phyloP scores from a whole-genome alignment of 1,140 invertebrate species.

The Brachystomella parvula region DNA sequence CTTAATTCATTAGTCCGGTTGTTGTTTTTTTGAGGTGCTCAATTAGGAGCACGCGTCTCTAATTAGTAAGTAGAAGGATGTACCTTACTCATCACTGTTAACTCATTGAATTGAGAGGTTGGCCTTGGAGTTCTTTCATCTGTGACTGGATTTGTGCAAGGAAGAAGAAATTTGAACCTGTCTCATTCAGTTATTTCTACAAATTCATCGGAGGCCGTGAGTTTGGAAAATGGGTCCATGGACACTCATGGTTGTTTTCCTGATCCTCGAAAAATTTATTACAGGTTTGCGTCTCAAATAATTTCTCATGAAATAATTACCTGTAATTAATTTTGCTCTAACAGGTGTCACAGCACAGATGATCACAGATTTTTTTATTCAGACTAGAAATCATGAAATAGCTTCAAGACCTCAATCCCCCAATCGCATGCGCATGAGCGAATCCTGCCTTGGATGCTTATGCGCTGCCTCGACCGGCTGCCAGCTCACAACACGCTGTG shows the following conservation, averaged over 20 bases:
- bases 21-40: background rate
- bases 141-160: too few relatives aligned
- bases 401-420: too few relatives aligned
- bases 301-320: background rate
- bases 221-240: background rate
- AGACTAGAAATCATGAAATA: background rate
- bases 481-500: constrained; percentile 32
- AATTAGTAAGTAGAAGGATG: background rate
- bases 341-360: background rate
- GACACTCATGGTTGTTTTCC: background rate
- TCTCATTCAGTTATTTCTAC: background rate
- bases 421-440: constrained; percentile 25
- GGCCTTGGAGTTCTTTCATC: background rate
- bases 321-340: background rate
- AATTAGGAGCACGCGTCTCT: background rate
- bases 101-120: background rate
- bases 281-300: background rate
- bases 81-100: background rate
- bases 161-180: background rate
- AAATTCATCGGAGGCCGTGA: background rate
- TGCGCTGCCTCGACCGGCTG: constrained; percentile 35
- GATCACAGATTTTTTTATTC: background rate
- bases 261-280: background rate
- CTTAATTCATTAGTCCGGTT: too few relatives aligned
- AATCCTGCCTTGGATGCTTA: constrained; percentile 34